Conservation (phyloP, 2,888 invertebrate genomes). For the Camponotus fellah region DNA sequence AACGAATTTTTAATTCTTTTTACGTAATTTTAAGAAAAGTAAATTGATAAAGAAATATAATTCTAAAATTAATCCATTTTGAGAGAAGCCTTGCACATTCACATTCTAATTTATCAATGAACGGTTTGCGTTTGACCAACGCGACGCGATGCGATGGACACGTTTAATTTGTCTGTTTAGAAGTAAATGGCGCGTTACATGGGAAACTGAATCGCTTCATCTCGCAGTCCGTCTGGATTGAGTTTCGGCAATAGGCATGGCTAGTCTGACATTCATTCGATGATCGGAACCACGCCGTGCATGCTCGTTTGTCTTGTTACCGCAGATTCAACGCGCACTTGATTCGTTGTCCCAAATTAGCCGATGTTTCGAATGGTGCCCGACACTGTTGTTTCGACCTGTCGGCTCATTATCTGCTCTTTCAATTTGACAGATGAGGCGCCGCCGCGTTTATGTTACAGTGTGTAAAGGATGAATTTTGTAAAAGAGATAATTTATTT, state of each 20-base stretch:
- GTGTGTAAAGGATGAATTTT: background rate
- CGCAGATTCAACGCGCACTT: slow-evolving; percentile 45
- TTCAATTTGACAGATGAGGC: slow-evolving; percentile 42
- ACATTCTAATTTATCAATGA: slow-evolving; percentile 19
- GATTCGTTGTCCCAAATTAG: slow-evolving; percentile 39
- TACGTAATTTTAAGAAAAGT: background rate
- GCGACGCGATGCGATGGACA: background rate
- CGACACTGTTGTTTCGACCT: slow-evolving; percentile 52
- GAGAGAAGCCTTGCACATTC: background rate
- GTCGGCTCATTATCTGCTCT: slow-evolving; percentile 59
- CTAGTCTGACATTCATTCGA: slow-evolving; percentile 44
- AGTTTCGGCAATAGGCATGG: slow-evolving; percentile 31
- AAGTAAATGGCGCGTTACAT: slow-evolving; percentile 31
- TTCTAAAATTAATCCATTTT: slow-evolving; percentile 16
- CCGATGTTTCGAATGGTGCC: slow-evolving; percentile 33
- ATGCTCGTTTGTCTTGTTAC: slow-evolving; percentile 51
- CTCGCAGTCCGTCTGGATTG: slow-evolving; percentile 43
- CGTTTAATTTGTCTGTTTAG: slow-evolving; percentile 30
- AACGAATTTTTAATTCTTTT: background rate
- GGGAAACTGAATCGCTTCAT: slow-evolving; percentile 39
- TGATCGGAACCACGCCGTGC: slow-evolving; percentile 27
- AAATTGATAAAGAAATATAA: background rate
- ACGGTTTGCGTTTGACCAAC: slow-evolving; percentile 8
- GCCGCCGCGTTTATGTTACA: background rate
- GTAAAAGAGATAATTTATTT: background rate